phyloP scores from a whole-genome alignment of 1,140 invertebrate genomes.

The Drosophila dunni region DNA sequence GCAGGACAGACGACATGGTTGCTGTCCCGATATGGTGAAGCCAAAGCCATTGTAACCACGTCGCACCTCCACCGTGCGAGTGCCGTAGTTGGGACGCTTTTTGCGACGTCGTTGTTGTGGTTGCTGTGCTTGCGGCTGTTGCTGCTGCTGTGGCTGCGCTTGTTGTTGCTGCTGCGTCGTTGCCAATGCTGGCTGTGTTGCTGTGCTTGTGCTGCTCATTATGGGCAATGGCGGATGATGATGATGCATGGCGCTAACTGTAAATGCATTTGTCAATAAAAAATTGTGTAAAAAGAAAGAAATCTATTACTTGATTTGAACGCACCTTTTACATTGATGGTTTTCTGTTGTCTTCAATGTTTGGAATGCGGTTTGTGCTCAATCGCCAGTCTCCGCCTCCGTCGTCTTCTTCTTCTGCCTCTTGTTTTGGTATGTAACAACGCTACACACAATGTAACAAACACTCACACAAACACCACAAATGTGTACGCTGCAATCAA shows the following conservation, averaged over 20 bases:
- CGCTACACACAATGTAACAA: conserved; percentile 49
- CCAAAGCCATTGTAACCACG: conserved; percentile 94
- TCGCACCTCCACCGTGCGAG: conserved; percentile 93
- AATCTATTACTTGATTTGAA: conserved; percentile 31
- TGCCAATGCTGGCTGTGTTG: neutral
- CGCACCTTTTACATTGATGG: conserved; percentile 75
- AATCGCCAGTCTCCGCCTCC: conserved; percentile 19
- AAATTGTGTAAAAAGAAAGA: conserved; percentile 8
- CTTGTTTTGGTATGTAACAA: conserved; percentile 52
- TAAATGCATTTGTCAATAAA: conserved; percentile 11
- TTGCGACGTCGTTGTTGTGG: conserved; percentile 82
- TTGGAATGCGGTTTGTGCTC: conserved; percentile 74
- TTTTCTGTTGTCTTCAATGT: conserved; percentile 33
- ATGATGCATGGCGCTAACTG: conserved; percentile 71
- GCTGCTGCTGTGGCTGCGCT: conserved; percentile 12
- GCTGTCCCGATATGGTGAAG: conserved; percentile 97
- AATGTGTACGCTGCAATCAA: conserved; percentile 40
- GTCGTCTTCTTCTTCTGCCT: neutral
- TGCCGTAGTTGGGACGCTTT: conserved; percentile 85
- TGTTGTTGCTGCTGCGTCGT: conserved; percentile 24
- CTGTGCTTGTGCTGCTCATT: conserved; percentile 46
- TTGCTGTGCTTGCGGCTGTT: conserved; percentile 12
- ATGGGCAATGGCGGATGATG: conserved; percentile 77
- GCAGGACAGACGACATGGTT: conserved; percentile 94
- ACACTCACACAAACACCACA: conserved; percentile 46